Base-by-base conservation (phyloP, 2,113 vertebrate genomes). In the Scophthalmus maximus region DNA sequence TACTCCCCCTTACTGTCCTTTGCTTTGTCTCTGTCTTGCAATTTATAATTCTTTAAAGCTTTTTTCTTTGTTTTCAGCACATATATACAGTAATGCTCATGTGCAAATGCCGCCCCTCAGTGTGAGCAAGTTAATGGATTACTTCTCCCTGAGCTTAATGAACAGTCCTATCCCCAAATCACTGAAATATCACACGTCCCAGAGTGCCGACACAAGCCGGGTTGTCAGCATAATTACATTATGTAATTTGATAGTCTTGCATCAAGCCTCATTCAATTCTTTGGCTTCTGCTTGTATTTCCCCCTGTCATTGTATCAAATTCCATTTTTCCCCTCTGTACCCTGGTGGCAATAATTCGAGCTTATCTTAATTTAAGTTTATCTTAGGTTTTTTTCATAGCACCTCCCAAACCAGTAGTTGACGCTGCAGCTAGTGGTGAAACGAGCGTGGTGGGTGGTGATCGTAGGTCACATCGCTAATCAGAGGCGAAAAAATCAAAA, bases 1-100 rank as follows among this genome's bases (percentile, higher is more conserved):
- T 55, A 14, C 40, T 64, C 25, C 20, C 46, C 14, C 52, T 17
- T 25, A 36, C 36, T 26, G 30, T 27, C 29, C 59, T 62, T 46
- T 56, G 7, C 38, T 60, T 40, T 25, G 36, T 27, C 57, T 34
- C 26, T 25, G 8, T 62, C 71, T 50, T 10, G 9, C 34, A 60
- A 50, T 55, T 50, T 47, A 61, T 50, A 40, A 52, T 25, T 27
- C 52, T 51, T 68, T 34, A 51, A 82, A 81, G 12, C 50, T 26
- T 3, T 51, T 69, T 73, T 55, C 29, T 68, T 79, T 81, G 58
- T 81, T 80, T n/a, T 78, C 53, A 32, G 51, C 22, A 20, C 68
- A 85, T 86, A n/a, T 79, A 78, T 44, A 51, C 66, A 77, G 78
- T 49, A 60, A n/a, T 63, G 83, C 90, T 87, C 66, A 87, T 73